Conservation (phyloP, 2,888 invertebrate species). For the Lasiommata megera region DNA sequence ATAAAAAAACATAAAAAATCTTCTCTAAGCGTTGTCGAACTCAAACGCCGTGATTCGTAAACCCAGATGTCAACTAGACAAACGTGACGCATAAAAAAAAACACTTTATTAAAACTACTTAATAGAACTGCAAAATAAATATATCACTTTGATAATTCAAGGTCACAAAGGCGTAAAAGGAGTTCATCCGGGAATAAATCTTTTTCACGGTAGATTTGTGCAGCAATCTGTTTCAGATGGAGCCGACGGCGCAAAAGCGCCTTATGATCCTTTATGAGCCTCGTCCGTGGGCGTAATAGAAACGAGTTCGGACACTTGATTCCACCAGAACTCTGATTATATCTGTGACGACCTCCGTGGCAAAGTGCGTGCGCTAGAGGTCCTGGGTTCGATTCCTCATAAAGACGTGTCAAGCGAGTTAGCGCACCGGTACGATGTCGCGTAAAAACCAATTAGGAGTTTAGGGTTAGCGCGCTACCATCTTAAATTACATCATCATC, state of each 20-base stretch:
- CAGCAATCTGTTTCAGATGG: conserved; percentile 42
- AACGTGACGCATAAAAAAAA: neutral
- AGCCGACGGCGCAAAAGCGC: conserved; percentile 45
- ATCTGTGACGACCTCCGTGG: too few species aligned
- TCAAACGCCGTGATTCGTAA: too few species aligned
- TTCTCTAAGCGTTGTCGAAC: too few species aligned
- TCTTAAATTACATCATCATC: too few species aligned
- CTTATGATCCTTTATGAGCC: conserved; percentile 37
- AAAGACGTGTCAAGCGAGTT: too few species aligned
- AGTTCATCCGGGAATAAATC: conserved; percentile 44
- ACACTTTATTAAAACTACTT: neutral
- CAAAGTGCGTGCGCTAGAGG: too few species aligned
- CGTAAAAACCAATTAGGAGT: too few species aligned
- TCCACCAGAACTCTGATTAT: neutral
- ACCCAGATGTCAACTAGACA: too few species aligned
- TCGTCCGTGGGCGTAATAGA: conserved; percentile 28
- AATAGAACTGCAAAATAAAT: neutral
- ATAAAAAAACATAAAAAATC: too few species aligned
- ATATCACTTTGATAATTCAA: conserved; percentile 1
- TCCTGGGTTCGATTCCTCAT: too few species aligned
- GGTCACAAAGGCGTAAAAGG: conserved; percentile 27
- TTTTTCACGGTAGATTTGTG: conserved; percentile 54
- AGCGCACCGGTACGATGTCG: too few species aligned
- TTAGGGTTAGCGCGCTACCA: too few species aligned
- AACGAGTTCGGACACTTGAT: neutral